Percentiles rank a stretch among this genome's conserved stretches.
Evolutionary conservation across 2,888 invertebrate genomes (phyloP).

Genomic region (Brenthis ino): DNA sequence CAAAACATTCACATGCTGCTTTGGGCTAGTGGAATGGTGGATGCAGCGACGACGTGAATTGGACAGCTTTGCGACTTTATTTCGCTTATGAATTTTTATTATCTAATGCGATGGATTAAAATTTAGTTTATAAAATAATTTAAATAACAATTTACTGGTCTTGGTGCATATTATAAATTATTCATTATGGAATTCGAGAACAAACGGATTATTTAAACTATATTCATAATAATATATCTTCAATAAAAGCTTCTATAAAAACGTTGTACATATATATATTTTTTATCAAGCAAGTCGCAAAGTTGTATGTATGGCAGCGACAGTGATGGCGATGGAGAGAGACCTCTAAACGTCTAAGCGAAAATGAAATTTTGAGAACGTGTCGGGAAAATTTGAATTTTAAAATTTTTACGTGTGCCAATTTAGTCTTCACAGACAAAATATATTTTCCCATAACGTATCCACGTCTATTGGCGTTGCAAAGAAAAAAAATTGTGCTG

Average conservation of each 20-base stretch:
- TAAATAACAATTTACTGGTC: too few species aligned
- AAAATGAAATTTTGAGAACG: constrained; percentile 56
- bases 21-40: constrained; percentile 74
- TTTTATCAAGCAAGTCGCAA: constrained; percentile 46
- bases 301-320: constrained; percentile 51
- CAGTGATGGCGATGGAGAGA: constrained; percentile 64
- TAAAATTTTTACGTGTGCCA: constrained; percentile 41
- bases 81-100: background rate
- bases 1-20: constrained; percentile 83
- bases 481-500: constrained; percentile 53
- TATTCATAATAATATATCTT: too few species aligned
- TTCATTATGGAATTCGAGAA: too few species aligned
- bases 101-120: constrained; percentile 2
- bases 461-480: constrained; percentile 57
- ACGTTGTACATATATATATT: background rate
- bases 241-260: background rate
- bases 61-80: constrained; percentile 63
- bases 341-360: constrained; percentile 73
- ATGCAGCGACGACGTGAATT: constrained; percentile 68
- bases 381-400: constrained; percentile 62
- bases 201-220: background rate
- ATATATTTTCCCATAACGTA: constrained; percentile 62
- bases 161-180: too few species aligned
- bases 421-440: constrained; percentile 46
- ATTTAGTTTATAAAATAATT: too few species aligned